A percentile compares a stretch with the other conserved stretches of the same genome.
Conservation (phyloP, 2,888 invertebrate genomes). For the Rhimphoctona megacephalus region DNA sequence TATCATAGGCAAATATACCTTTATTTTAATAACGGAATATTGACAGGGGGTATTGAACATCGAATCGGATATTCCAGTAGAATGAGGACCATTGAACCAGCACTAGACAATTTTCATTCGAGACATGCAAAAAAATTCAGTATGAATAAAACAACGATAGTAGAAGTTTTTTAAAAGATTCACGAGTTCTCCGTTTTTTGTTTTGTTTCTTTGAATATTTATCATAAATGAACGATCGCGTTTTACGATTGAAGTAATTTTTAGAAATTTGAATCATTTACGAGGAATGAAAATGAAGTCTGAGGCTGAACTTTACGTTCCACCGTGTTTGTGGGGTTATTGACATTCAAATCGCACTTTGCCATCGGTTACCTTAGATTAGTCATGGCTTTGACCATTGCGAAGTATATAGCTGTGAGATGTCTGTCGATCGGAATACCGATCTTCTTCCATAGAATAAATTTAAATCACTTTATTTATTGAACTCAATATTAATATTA, state of each 20-base stretch:
- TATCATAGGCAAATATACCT: neutral
- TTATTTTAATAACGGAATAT: conserved; percentile 2
- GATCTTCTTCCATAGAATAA: neutral
- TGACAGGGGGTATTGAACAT: neutral
- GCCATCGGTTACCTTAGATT: neutral
- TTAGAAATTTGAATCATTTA: neutral
- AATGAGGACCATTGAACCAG: neutral
- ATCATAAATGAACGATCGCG: neutral
- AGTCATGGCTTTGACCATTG: neutral
- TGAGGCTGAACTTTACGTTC: neutral
- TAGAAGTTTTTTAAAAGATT: neutral
- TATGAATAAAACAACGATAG: neutral
- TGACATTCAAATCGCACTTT: neutral
- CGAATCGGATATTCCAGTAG: neutral
- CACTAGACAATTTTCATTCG: neutral
- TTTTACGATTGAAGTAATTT: neutral
- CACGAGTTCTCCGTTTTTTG: neutral
- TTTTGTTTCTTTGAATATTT: neutral
- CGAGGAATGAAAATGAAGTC: neutral
- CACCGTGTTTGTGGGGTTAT: neutral
- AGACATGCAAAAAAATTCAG: neutral
- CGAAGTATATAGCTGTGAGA: no score
- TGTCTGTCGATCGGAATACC: no score
- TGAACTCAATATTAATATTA: neutral
- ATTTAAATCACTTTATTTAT: neutral